phyloP scores from a whole-genome alignment of 2,797 vertebrate genomes.

The Mus caroli region DNA sequence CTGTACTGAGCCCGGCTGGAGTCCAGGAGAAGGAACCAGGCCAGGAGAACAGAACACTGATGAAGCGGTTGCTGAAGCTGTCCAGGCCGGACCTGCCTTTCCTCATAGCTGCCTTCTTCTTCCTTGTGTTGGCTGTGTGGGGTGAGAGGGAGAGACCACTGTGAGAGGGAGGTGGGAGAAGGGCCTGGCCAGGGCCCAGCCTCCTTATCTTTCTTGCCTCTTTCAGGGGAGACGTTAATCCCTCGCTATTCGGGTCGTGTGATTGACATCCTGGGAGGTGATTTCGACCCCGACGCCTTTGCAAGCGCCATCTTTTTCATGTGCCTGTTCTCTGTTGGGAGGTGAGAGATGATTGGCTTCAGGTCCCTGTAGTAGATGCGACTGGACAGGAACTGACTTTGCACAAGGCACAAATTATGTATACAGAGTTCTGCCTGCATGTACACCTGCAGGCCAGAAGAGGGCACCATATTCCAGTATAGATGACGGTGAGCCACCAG shows the following conservation, averaged over 20 bases:
- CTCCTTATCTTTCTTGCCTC: neutral
- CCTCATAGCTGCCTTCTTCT: conserved; percentile 88
- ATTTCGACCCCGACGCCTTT: conserved; percentile 85
- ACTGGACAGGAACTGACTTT: neutral
- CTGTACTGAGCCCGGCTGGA: neutral
- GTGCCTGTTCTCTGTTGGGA: conserved; percentile 90
- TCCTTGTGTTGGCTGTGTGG: conserved; percentile 89
- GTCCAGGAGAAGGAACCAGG: neutral
- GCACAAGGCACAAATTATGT: neutral
- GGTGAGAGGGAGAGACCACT: conserved; percentile 88
- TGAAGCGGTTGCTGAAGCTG: conserved; percentile 88
- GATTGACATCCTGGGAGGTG: conserved; percentile 89
- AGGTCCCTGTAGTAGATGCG: neutral
- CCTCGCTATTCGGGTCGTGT: conserved; percentile 92
- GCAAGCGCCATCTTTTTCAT: conserved; percentile 86
- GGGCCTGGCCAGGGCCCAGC: fast-evolving
- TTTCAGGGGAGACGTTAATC: conserved; percentile 91
- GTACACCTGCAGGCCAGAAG: neutral
- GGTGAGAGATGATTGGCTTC: conserved; percentile 87
- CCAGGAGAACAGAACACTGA: conserved; percentile 76
- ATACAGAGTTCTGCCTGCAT: neutral
- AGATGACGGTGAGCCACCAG: neutral
- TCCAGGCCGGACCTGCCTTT: conserved; percentile 87
- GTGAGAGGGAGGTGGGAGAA: neutral
- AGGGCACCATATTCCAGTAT: neutral